Evolutionary conservation across 2,888 invertebrate genomes (phyloP), one percentile per base, ranked within the genome.

Genomic region (Mesodorylaimus sp.): DNA sequence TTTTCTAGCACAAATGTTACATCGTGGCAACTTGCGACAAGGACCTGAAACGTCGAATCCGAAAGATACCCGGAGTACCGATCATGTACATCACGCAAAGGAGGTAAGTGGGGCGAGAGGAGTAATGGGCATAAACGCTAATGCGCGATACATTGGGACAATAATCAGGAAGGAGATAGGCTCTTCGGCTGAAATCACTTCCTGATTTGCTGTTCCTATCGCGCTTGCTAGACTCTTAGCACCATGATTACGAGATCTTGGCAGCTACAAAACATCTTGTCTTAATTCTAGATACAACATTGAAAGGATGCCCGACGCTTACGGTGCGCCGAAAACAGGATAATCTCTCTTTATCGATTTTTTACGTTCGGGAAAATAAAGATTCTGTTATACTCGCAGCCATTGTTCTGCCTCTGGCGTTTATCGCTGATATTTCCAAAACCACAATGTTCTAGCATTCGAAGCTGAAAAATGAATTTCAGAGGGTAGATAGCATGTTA

Each of bases 11-110:
- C 68, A 99, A 97, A 67, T 97, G 95, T 73, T 99, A 93, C 67
- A 95, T 97, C 62, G 93, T 99, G 29, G 97, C 91, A 1, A 97
- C 97, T 16, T 95, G 93, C 73, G 97, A 97, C 70, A 91, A 85
- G 69, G 97, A 95, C 68, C 74, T 97, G 53, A 91, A 89, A 68
- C 75, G 86, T 61, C 76, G 97, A 62, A 85, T 99, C 56, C 74
- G 97, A 50, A 97, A 97, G 73, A 85, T 97, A 59, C 91, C 95
- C 0, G 97, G 97, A 44, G 93, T 99, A 2, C 97, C 97, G 0
- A 91, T 99, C 54, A 91, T 99, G 93, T 93, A 81, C 73, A 82
- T 97, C 42, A 77, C 84, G 0, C 80, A 87, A 58, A 86, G 88
- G 67, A 80, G 80, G 63, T 70, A 62, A 32, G 36, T 41, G 16